These are phyloP conservation scores for Clunio marinus DNA, from an alignment of 2,888 invertebrate species.

Conservation along the genomic window DNA sequence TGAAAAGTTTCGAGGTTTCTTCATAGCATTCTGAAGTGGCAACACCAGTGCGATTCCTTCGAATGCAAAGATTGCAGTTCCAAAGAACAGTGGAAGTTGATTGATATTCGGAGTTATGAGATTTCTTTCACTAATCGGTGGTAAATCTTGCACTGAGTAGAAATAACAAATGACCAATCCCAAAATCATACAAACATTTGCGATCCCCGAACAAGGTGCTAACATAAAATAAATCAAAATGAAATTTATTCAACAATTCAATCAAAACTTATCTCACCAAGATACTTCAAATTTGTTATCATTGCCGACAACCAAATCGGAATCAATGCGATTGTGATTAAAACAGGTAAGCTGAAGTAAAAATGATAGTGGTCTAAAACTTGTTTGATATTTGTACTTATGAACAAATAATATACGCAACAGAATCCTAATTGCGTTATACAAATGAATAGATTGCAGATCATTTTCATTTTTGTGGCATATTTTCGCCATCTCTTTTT, in stretches of 20 bases:
- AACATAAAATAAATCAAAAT: too few species aligned
- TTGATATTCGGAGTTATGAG: conserved; percentile 41
- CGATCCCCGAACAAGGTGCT: conserved; percentile 72
- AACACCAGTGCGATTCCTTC: conserved; percentile 95
- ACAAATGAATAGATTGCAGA: conserved; percentile 83
- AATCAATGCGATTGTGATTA: conserved; percentile 68
- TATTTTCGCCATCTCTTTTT: conserved; percentile 55
- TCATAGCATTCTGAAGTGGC: conserved; percentile 91
- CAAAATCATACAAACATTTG: conserved; percentile 69
- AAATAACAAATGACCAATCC: conserved; percentile 68
- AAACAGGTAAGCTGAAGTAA: conserved; percentile 61
- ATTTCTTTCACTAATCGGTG: conserved; percentile 55
- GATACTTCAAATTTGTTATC: conserved; percentile 69
- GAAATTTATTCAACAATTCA: too few species aligned
- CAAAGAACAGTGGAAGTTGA: conserved; percentile 83
- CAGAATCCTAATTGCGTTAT: conserved; percentile 98
- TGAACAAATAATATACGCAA: conserved; percentile 94
- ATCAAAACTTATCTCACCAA: conserved; percentile 53
- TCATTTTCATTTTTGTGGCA: conserved; percentile 60
- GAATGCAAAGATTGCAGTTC: conserved; percentile 93
- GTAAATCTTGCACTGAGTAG: conserved; percentile 69
- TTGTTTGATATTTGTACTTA: conserved; percentile 78
- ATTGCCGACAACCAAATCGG: conserved; percentile 70
- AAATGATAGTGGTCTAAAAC: conserved; percentile 64
- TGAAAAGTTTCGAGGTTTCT: conserved; percentile 69